A percentile compares a stretch with the other conserved stretches of the same genome.
Conservation (phyloP, 2,797 vertebrate species). For the Pseudomugil tenellus region DNA sequence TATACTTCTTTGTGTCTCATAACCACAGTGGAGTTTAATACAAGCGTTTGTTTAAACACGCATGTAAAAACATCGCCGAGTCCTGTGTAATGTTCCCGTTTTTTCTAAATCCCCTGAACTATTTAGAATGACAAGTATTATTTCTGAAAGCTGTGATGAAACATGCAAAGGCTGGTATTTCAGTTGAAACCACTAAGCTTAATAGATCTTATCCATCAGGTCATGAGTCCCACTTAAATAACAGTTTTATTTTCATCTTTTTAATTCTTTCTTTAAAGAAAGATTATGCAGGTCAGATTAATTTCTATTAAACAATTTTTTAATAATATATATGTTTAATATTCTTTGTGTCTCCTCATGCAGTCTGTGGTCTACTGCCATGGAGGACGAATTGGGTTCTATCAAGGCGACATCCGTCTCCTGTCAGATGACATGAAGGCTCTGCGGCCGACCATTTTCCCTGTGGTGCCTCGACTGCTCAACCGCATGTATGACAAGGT, state of each 20-base stretch:
- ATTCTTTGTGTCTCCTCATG: conserved; percentile 17
- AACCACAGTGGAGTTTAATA: background rate
- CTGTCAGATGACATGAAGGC: conserved; percentile 97
- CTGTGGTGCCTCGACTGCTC: conserved; percentile 93
- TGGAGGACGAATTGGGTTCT: conserved; percentile 94
- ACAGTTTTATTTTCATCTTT: background rate
- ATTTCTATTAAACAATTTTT: background rate
- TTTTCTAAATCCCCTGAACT: background rate
- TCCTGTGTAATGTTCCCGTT: conserved; percentile 30
- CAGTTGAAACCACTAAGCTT: background rate
- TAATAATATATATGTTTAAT: background rate
- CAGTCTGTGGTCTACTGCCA: conserved; percentile 98
- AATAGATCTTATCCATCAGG: background rate
- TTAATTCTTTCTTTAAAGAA: background rate
- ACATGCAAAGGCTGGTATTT: background rate
- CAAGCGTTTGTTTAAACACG: background rate
- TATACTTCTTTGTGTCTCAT: background rate
- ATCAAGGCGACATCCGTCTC: conserved; percentile 96
- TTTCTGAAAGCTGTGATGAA: conserved; percentile 1
- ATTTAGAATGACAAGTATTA: conserved; percentile 1
- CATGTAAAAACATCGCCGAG: background rate
- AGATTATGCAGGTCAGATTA: too few relatives aligned
- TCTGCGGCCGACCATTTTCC: conserved; percentile 93
- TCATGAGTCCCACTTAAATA: background rate
- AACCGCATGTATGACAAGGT: conserved; percentile 99